Percentiles rank a stretch among this genome's conserved stretches.
phyloP scores from a whole-genome alignment of 2,888 invertebrate species.

The Caenorhabditis zanzibari region DNA sequence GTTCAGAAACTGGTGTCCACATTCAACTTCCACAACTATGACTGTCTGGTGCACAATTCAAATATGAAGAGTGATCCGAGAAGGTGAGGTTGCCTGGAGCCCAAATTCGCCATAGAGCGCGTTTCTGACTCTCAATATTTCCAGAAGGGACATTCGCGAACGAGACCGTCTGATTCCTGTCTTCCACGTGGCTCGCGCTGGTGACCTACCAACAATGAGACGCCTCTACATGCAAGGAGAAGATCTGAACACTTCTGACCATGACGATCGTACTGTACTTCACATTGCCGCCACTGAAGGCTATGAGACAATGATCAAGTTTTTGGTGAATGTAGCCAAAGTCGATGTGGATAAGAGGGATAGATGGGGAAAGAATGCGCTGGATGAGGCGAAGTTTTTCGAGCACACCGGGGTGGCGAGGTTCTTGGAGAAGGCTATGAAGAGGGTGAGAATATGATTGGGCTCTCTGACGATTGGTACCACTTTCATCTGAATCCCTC shows the following conservation, averaged over 20 bases:
- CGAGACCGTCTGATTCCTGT: constrained; percentile 60
- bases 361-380: constrained; percentile 73
- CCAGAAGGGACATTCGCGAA: constrained; percentile 58
- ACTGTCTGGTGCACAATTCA: constrained; percentile 78
- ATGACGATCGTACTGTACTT: constrained; percentile 75
- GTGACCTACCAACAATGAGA: constrained; percentile 62
- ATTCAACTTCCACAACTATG: constrained; percentile 97
- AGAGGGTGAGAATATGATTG: constrained; percentile 26
- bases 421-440: constrained; percentile 86
- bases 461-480: not conserved
- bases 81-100: not conserved
- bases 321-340: constrained; percentile 76
- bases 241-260: constrained; percentile 78
- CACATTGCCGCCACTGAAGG: constrained; percentile 80
- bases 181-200: constrained; percentile 65
- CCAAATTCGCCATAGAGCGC: no score
- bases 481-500: no score
- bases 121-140: not conserved
- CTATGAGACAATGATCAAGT: constrained; percentile 76
- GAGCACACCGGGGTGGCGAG: constrained; percentile 83
- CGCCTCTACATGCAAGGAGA: constrained; percentile 78
- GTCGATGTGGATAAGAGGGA: constrained; percentile 76
- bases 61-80: constrained; percentile 68
- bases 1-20: constrained; percentile 84
- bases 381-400: constrained; percentile 79